Evolutionary conservation across 2,888 invertebrate genomes (phyloP).

Genomic region (Pachycephus smyrnensis): DNA sequence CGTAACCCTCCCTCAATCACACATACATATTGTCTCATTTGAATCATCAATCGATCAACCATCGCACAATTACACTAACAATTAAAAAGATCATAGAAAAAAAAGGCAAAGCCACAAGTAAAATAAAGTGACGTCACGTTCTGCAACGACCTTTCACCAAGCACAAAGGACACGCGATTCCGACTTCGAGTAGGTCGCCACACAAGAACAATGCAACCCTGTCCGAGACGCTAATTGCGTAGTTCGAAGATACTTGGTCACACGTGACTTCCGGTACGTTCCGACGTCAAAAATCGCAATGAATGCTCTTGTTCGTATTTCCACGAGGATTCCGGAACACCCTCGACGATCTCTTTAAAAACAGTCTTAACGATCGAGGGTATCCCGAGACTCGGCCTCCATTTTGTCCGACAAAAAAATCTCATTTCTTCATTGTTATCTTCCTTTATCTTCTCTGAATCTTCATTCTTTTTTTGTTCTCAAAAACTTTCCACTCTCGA

Average conservation of each 20-base stretch:
- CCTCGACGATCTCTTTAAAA: not conserved
- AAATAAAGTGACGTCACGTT: slow-evolving; percentile 37
- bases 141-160: slow-evolving; percentile 33
- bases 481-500: not conserved
- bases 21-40: not conserved
- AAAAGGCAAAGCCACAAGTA: not conserved
- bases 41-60: not conserved
- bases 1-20: not conserved
- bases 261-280: not conserved
- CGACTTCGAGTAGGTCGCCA: slow-evolving; percentile 30
- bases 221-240: slow-evolving; percentile 16
- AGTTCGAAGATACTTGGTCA: not conserved
- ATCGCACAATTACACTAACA: slow-evolving; percentile 1
- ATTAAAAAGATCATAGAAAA: slow-evolving; percentile 9
- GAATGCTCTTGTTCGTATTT: not conserved
- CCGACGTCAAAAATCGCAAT: not conserved
- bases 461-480: not conserved
- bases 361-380: not conserved
- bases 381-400: not conserved
- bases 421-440: not conserved
- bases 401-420: not conserved
- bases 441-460: not conserved
- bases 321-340: not conserved
- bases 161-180: slow-evolving; percentile 33
- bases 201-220: slow-evolving; percentile 32